These are phyloP conservation scores for Bicyclus anynana DNA, from an alignment of 1,140 invertebrate species.

Conservation along the genomic window DNA sequence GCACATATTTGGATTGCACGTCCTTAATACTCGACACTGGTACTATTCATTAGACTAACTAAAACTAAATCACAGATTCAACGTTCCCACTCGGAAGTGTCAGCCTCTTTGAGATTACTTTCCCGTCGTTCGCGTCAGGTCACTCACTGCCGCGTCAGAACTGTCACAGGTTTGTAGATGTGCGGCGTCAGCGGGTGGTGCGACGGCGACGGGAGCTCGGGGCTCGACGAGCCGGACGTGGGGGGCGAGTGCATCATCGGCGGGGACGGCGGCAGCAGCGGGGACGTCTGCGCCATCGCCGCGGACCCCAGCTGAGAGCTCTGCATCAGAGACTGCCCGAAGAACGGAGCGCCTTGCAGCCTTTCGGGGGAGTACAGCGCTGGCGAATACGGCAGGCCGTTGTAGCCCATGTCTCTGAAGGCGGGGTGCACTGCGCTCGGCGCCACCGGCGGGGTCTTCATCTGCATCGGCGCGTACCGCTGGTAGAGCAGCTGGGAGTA, in stretches of 20 bases:
- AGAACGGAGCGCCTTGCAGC: constrained; percentile 43
- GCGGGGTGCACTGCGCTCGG: constrained; percentile 61
- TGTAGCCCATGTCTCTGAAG: constrained; percentile 52
- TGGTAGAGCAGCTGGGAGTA: constrained; percentile 74
- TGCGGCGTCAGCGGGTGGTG: constrained; percentile 61
- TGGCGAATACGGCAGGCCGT: constrained; percentile 46
- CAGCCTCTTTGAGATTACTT: constrained; percentile 37
- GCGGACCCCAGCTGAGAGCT: constrained; percentile 23
- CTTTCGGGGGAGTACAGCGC: constrained; percentile 49
- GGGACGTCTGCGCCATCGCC: constrained; percentile 40
- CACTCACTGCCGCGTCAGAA: constrained; percentile 65
- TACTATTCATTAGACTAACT: constrained; percentile 16
- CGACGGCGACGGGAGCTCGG: constrained; percentile 54
- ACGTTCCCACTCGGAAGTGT: constrained; percentile 20
- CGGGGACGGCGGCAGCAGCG: constrained; percentile 46
- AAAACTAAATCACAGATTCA: constrained; percentile 51
- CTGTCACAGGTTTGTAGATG: constrained; percentile 66
- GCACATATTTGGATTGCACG: background rate
- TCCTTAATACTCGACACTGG: constrained; percentile 22
- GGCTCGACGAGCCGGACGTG: constrained; percentile 55
- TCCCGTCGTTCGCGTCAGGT: constrained; percentile 10
- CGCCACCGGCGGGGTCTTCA: constrained; percentile 55
- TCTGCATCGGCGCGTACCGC: constrained; percentile 67
- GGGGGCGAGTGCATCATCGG: constrained; percentile 53
- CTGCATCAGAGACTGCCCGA: constrained; percentile 40